Percentiles rank a stretch among this genome's conserved stretches.
These are phyloP conservation scores for Doryteuthis pealeii DNA, from an alignment of 1,140 invertebrate species.

Conservation along the genomic window DNA sequence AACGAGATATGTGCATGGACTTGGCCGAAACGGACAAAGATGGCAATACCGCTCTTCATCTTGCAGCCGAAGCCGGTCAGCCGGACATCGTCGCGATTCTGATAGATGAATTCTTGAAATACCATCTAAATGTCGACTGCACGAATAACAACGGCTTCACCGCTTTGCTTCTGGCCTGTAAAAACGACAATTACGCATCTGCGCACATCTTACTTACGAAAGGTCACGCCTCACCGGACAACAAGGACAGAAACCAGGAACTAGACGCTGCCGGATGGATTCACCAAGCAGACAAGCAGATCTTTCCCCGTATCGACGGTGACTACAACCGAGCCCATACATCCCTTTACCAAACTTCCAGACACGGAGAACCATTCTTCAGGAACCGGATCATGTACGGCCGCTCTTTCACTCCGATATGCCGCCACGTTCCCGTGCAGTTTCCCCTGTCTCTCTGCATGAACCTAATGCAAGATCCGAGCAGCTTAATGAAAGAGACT, in stretches of 20 bases:
- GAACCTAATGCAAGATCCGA: slow-evolving; percentile 5
- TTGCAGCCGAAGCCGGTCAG: slow-evolving; percentile 45
- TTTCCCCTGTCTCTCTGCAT: slow-evolving; percentile 19
- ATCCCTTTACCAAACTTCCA: background rate
- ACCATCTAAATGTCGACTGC: slow-evolving; percentile 47
- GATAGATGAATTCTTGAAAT: slow-evolving; percentile 38
- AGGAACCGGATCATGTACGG: slow-evolving; percentile 50
- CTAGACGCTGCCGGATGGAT: slow-evolving; percentile 52
- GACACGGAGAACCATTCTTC: slow-evolving; percentile 29
- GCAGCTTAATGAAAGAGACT: slow-evolving; percentile 29
- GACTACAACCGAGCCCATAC: background rate
- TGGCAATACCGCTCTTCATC: slow-evolving; percentile 53
- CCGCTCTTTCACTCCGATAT: slow-evolving; percentile 24
- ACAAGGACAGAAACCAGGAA: slow-evolving; percentile 48
- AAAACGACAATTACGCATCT: slow-evolving; percentile 50
- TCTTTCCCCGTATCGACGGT: background rate
- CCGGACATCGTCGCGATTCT: slow-evolving; percentile 43
- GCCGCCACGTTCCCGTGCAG: slow-evolving; percentile 26
- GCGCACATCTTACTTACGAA: slow-evolving; percentile 44
- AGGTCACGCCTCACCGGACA: slow-evolving; percentile 41
- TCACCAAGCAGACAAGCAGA: slow-evolving; percentile 28
- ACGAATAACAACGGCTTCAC: slow-evolving; percentile 55
- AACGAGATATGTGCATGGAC: slow-evolving; percentile 45
- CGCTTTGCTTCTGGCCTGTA: slow-evolving; percentile 48
- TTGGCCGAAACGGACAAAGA: slow-evolving; percentile 54